Conservation (phyloP, 2,113 vertebrate genomes). For the Elgaria multicarinata region DNA sequence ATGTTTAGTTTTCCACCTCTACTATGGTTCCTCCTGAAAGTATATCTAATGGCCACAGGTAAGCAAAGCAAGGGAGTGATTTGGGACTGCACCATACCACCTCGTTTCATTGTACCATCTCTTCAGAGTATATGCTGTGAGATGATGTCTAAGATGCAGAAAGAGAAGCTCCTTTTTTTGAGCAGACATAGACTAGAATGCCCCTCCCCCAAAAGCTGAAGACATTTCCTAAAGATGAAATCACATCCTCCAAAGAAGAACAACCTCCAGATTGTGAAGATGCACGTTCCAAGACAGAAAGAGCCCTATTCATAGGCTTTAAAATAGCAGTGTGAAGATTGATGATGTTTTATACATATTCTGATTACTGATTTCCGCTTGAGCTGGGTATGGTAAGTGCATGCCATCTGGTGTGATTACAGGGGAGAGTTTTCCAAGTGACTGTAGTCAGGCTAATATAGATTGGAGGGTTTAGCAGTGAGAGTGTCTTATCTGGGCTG, state of each 20-base stretch:
- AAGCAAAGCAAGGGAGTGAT: neutral
- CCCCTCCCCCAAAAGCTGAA: constrained; percentile 20
- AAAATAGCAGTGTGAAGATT: constrained; percentile 54
- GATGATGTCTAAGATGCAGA: neutral
- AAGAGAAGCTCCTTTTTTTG: neutral
- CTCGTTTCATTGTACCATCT: neutral
- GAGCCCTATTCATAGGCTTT: constrained; percentile 59
- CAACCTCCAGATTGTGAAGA: constrained; percentile 70
- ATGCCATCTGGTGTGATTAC: neutral
- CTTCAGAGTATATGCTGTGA: neutral
- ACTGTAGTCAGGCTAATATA: neutral
- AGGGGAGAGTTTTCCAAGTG: neutral
- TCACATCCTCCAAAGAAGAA: constrained; percentile 60
- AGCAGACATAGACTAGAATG: constrained; percentile 29
- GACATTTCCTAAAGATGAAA: constrained; percentile 58
- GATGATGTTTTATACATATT: constrained; percentile 39
- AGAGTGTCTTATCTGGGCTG: accelerated
- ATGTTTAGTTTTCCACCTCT: neutral
- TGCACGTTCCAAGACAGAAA: constrained; percentile 58
- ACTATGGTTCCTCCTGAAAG: neutral
- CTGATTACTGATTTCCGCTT: constrained; percentile 40
- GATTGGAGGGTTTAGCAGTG: neutral
- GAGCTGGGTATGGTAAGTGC: neutral
- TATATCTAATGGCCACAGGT: neutral
- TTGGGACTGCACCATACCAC: accelerated